These are phyloP conservation scores for Xanthia icteritia DNA, from an alignment of 2,888 invertebrate species.

Conservation along the genomic window DNA sequence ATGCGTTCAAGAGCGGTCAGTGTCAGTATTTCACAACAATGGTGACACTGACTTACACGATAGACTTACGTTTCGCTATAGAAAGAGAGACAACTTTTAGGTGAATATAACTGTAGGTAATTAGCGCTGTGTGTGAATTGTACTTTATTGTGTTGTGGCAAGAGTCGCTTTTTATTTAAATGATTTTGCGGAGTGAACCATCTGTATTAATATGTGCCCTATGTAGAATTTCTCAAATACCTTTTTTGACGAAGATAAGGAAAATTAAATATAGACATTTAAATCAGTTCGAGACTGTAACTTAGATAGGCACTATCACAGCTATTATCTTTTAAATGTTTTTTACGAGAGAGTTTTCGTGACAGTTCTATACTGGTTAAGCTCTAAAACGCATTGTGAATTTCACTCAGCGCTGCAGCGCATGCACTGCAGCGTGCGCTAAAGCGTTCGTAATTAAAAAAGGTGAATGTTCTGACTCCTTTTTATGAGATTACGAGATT, in stretches of 20 bases:
- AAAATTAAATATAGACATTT: too few species aligned
- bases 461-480: constrained; percentile 60
- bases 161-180: too few species aligned
- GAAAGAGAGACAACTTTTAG: too few species aligned
- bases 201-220: too few species aligned
- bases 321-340: constrained; percentile 58
- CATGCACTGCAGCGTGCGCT: constrained; percentile 51
- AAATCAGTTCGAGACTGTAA: constrained; percentile 50
- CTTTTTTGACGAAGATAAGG: constrained; percentile 41
- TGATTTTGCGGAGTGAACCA: too few species aligned
- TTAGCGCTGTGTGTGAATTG: too few species aligned
- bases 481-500: constrained; percentile 59
- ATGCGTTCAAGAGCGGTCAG: not conserved
- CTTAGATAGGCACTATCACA: constrained; percentile 43
- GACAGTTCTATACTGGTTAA: constrained; percentile 43
- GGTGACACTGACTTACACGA: too few species aligned
- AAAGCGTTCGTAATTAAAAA: constrained; percentile 76
- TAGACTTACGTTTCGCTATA: too few species aligned
- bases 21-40: not conserved
- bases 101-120: too few species aligned
- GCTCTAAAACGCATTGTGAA: constrained; percentile 72
- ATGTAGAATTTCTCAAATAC: constrained; percentile 8
- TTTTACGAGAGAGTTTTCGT: constrained; percentile 56
- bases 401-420: constrained; percentile 65
- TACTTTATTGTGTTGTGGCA: too few species aligned